Conservation (phyloP, 23 tunicate genomes). For the Oikopleura dioica region DNA sequence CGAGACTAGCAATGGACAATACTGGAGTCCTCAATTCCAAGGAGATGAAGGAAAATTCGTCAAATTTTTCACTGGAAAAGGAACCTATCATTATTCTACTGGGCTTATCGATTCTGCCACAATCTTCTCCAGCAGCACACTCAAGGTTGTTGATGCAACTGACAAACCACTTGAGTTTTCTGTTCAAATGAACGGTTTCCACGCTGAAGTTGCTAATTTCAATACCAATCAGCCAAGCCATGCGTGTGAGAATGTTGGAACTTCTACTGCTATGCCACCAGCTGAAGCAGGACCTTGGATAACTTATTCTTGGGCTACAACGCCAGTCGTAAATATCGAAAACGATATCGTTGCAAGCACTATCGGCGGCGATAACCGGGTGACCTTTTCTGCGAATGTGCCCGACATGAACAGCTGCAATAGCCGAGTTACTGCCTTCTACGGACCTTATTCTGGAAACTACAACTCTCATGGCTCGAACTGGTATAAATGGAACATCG, state of each 20-base stretch:
- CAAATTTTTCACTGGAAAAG: neutral
- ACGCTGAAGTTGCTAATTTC: neutral
- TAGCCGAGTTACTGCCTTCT: no score
- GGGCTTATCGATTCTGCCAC: neutral
- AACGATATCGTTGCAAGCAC: neutral
- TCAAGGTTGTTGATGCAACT: neutral
- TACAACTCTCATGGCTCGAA: no score
- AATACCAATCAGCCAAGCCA: neutral
- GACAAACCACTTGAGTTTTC: slow-evolving; percentile 2
- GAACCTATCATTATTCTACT: neutral
- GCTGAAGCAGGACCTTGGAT: neutral
- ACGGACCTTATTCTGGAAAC: no score
- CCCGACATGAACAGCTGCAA: neutral
- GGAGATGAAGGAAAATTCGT: neutral
- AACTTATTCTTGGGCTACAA: slow-evolving; percentile 4
- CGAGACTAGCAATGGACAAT: neutral
- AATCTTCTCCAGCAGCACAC: neutral
- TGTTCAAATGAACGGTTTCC: neutral
- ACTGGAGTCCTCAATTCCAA: neutral
- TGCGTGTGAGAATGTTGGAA: neutral
- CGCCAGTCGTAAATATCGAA: neutral
- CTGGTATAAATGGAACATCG: no score
- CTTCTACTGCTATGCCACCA: neutral
- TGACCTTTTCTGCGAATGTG: no score
- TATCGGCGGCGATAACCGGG: neutral